A percentile compares a stretch with the other conserved stretches of the same genome.
phyloP scores from a whole-genome alignment of 1,140 invertebrate genomes.

The Musca vetustissima region DNA sequence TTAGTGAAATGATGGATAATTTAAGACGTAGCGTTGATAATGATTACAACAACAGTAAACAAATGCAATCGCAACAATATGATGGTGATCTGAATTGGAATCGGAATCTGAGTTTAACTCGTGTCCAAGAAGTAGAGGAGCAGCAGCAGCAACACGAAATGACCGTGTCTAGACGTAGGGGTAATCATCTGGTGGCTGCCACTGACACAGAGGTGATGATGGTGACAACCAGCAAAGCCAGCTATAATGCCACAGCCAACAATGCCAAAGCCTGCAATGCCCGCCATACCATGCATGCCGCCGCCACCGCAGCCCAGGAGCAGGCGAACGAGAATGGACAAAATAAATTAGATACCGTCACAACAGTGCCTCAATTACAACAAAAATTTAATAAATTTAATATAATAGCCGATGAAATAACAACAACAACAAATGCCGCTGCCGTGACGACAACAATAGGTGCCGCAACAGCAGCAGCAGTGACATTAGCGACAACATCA shows the following conservation, averaged over 20 bases:
- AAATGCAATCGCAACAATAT: neutral
- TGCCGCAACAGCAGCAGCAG: neutral
- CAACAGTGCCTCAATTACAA: conserved; percentile 55
- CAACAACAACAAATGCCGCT: conserved; percentile 19
- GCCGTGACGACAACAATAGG: neutral
- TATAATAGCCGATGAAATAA: conserved; percentile 28
- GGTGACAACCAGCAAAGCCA: no score
- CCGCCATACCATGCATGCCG: conserved; percentile 28
- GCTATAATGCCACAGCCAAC: neutral
- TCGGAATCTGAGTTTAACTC: conserved; percentile 11
- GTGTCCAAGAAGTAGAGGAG: no score
- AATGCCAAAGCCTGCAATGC: conserved; percentile 33
- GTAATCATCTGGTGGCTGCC: no score
- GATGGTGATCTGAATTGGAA: neutral
- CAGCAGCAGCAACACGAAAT: no score
- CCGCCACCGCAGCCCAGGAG: neutral
- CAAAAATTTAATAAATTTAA: conserved; percentile 44
- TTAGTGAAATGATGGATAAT: conserved; percentile 41
- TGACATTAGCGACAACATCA: conserved; percentile 12
- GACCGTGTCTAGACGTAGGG: no score
- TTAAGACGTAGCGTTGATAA: conserved; percentile 44
- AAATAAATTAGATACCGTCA: conserved; percentile 53
- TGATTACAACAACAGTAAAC: conserved; percentile 40
- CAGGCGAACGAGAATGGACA: neutral
- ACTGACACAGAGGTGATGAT: neutral